Evolutionary conservation across 2,113 vertebrate genomes (phyloP), one percentile per base, ranked within the genome.

Genomic region (Cairina moschata): DNA sequence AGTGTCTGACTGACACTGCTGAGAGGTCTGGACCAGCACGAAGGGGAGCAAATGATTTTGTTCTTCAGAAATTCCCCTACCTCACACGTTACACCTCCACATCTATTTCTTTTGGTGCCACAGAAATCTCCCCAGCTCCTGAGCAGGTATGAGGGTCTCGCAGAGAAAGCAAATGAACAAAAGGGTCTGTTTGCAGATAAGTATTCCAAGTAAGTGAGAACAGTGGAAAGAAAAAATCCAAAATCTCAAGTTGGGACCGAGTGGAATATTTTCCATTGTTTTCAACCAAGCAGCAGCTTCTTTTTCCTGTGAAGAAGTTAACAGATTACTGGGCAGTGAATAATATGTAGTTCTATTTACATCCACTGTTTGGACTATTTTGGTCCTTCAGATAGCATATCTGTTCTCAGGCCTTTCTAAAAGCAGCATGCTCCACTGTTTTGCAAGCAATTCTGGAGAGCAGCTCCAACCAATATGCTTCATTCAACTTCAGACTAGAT

Each of bases 401-500:
- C 74, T 82, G 60, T 60, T 59, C 90, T 48, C 68, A 89, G 84
- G 83, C 55, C 74, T 63, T 81, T 80, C 74, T 59, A 94, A 93
- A 83, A 89, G 87, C 72, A 83, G 80, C 75, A 86, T 3, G 22
- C 74, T 75, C 80, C 34, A 34, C 65, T 42, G 60, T 56, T 60
- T 89, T 85, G 77, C 84, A 75, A 84, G 62, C 74, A 88, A 13
- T 66, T 96, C 80, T 83, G 84, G 92, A 71, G 55, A 90, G 88
- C 42, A 83, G 59, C 29, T 91, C 74, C 90, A 66, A 73, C 86
- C 55, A 80, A 94, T 81, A 75, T 56, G 91, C 94, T 96, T 90
- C 95, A 96, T 88, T 90, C 89, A 84, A 93, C 95, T 90, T 6
- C 96, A 94, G 89, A 97, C 90, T 79, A 95, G 92, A 97, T 92